A percentile compares a stretch with the other conserved stretches of the same genome.
phyloP scores from a whole-genome alignment of 1,140 invertebrate species.

The Branchinecta lynchi region DNA sequence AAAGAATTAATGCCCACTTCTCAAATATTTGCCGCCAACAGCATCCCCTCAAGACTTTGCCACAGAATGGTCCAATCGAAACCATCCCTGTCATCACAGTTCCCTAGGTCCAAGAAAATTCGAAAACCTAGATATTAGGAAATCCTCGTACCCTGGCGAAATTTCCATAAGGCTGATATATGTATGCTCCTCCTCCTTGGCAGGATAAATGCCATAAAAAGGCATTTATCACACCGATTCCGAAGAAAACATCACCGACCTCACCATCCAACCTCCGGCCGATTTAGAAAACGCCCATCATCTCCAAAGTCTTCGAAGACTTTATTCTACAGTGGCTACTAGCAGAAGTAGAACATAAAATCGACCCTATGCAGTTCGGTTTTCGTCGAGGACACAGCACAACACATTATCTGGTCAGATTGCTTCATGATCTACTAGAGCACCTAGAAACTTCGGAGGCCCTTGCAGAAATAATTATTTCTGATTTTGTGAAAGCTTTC shows the following conservation, averaged over 20 bases:
- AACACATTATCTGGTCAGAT: conserved; percentile 6
- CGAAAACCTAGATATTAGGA: conserved; percentile 6
- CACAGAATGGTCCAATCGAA: conserved; percentile 9
- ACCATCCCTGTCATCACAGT: conserved; percentile 8
- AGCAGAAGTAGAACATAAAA: conserved; percentile 9
- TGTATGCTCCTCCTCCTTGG: no score
- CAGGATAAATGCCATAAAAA: no score
- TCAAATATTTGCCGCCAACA: conserved; percentile 9
- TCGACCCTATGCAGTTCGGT: conserved; percentile 1
- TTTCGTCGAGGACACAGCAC: no score
- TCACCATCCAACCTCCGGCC: no score
- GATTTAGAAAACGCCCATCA: conserved; percentile 1
- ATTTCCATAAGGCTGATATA: conserved; percentile 9
- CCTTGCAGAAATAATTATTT: conserved; percentile 2
- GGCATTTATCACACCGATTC: no score
- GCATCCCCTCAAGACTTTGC: not conserved
- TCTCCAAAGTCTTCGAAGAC: conserved; percentile 1
- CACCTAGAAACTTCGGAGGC: not conserved
- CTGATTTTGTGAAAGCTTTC: conserved; percentile 6
- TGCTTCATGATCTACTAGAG: conserved; percentile 9
- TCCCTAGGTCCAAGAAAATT: conserved; percentile 9
- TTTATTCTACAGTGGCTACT: conserved; percentile 9
- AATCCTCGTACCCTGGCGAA: conserved; percentile 5
- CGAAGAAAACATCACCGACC: no score
- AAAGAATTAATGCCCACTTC: conserved; percentile 2